Evolutionary conservation across 2,888 invertebrate species (phyloP).

Genomic region (Mellilla xanthometata): DNA sequence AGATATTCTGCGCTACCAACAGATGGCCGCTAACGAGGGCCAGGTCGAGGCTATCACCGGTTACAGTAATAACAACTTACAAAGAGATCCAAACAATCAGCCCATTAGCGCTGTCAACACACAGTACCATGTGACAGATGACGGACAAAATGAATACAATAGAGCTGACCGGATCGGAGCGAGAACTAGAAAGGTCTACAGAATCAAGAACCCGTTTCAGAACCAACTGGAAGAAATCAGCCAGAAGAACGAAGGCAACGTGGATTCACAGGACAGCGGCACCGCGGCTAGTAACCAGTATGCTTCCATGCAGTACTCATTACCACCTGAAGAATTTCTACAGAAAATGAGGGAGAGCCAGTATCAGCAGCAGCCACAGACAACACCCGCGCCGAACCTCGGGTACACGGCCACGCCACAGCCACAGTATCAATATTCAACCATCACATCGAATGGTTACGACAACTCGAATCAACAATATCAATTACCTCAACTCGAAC

Average conservation of each 20-base stretch:
- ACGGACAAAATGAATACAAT: conserved; percentile 57
- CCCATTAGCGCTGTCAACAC: conserved; percentile 56
- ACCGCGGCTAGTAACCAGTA: conserved; percentile 77
- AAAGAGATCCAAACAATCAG: conserved; percentile 60
- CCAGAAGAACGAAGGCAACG: conserved; percentile 42
- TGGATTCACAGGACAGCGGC: conserved; percentile 58
- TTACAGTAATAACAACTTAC: conserved; percentile 58
- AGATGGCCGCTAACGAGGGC: conserved; percentile 56
- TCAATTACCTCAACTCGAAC: conserved; percentile 51
- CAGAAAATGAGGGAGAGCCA: conserved; percentile 71
- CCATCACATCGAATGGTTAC: conserved; percentile 52
- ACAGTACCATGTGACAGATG: conserved; percentile 59
- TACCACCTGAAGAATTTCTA: conserved; percentile 75
- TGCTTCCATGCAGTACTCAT: conserved; percentile 71
- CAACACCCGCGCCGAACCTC: conserved; percentile 60
- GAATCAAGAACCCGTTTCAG: conserved; percentile 74
- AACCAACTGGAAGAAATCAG: conserved; percentile 53
- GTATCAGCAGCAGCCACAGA: conserved; percentile 58
- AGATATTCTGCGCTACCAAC: conserved; percentile 62
- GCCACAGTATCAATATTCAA: conserved; percentile 69
- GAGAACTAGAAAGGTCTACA: conserved; percentile 63
- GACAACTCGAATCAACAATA: conserved; percentile 57
- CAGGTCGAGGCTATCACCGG: conserved; percentile 57
- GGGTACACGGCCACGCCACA: conserved; percentile 71
- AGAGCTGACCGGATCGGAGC: conserved; percentile 45